A percentile compares a stretch with the other conserved stretches of the same genome.
These are phyloP conservation scores for Charadrius vociferus DNA, from an alignment of 2,113 vertebrate species.

Conservation along the genomic window DNA sequence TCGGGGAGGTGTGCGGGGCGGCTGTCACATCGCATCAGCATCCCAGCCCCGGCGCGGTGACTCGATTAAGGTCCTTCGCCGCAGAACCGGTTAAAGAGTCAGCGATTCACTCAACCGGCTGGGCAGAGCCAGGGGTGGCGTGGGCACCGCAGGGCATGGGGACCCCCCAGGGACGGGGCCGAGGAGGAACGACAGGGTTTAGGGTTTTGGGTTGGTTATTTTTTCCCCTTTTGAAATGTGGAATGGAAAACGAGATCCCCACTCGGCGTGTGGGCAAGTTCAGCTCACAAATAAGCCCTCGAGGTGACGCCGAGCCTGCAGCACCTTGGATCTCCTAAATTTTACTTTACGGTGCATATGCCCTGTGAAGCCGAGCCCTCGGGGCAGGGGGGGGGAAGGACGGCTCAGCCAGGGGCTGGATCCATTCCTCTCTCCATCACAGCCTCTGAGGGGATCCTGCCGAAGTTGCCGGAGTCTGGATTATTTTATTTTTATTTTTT, in stretches of 20 bases:
- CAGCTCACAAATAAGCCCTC: background rate
- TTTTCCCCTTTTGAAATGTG: accelerated
- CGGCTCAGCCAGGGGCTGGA: accelerated
- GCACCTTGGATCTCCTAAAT: background rate
- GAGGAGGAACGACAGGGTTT: background rate
- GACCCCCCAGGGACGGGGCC: background rate
- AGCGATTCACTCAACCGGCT: background rate
- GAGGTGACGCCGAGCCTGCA: accelerated
- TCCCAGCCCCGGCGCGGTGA: background rate
- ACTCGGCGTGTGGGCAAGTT: accelerated
- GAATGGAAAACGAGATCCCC: background rate
- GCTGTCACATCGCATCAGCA: constrained; percentile 66
- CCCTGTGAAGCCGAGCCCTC: accelerated
- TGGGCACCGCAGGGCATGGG: background rate
- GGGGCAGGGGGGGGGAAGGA: background rate
- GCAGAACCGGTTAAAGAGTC: constrained; percentile 8
- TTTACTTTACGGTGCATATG: accelerated
- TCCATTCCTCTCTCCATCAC: background rate
- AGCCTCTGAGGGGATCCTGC: background rate
- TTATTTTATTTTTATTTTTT: background rate
- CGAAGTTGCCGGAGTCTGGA: background rate
- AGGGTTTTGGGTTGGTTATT: background rate
- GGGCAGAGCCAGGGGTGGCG: background rate
- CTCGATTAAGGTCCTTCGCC: background rate
- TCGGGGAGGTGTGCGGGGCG: constrained; percentile 30